Evolutionary conservation across 1,140 invertebrate species (phyloP), one percentile per base, ranked within the genome.

Genomic region (Epicauta chinensis): DNA sequence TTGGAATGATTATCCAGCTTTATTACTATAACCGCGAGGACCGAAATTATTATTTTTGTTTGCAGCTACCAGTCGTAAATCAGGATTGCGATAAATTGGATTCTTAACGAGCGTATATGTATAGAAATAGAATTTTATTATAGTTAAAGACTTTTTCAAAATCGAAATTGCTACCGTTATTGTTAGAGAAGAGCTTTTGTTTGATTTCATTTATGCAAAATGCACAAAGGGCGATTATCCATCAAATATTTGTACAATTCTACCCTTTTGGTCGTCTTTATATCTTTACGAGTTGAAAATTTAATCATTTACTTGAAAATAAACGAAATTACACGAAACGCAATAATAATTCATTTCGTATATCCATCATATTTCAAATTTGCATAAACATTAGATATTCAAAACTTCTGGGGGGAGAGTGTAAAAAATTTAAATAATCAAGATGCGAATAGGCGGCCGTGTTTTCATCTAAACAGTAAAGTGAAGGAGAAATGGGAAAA

Each of bases 341-440:
- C 9, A 10, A 34, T 44, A 36, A 13, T 37, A 44, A 43, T 44
- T 37, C 41, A 43, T 51, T 51, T 51, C 44, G 41, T 15, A 31
- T 44, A 51, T 44, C 39, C 50, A 51, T 51, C 41, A 51, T 23
- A 44, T 35, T 38, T 37, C 50, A 38, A 31, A 51, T 51, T 51
- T 51, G 32, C 50, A 51, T 51, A 51, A 23, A 44, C 50, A 51
- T 51, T 51, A 51, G 40, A 51, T 34, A 51, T 51, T 51, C 50
- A 43, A 41, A 39, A n/a, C n/a, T n/a, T n/a, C n/a, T n/a, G n/a
- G n/a, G n/a, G n/a, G n/a, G 29, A 34, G 50, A 16, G 38, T 47
- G 12, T 39, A 16, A 51, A 51, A 51, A 51, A 51, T 51, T 41
- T 51, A 51, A 51, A 51, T 51, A 51, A 51, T 51, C 50, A 51